Base-by-base conservation (phyloP, 2,797 vertebrate species). In the Lagocephalus sceleratus region DNA sequence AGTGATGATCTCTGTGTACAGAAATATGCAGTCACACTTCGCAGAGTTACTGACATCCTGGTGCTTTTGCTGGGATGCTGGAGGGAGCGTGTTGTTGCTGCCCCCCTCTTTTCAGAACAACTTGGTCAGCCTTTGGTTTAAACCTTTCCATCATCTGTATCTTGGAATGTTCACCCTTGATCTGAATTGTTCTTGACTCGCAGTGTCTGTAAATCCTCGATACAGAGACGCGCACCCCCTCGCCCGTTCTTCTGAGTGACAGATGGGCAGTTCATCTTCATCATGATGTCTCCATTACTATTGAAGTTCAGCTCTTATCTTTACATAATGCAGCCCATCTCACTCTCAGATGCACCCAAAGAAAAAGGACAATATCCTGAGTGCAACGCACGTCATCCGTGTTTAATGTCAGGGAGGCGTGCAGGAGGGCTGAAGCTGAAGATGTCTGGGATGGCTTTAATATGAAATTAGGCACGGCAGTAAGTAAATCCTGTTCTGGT, bases 271-370 rank as follows among this genome's bases (percentile, higher is more conserved):
- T 76, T 76, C 72, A 53, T 76, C 75, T 75, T 71, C 67, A 66
- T 80, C 60, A 21, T 20, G 58, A 44, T 44, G 32, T 57, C 41
- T 47, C 1, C 69, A 68, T 76, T 73, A 66, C 45, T 78, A 60
- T 76, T 59, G 79, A 73, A 66, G n/a, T 45, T 40, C 53, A 6
- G 47, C 68, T 71, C 54, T 57, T 69, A 64, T 59, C 48, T 57
- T 72, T 78, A 66, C 61, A 78, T 85, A 78, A 85, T 81, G 66
- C 65, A 71, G 62, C 51, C 47, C 21, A 16, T 60, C 74, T 67
- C 66, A 38, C 51, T 81, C 76, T 60, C 21, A 8, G 54, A 78
- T 59, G 69, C 68, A 70, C 62, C 68, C 62, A 46, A 54, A 75
- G 45, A 60, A 72, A 63, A 53, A 69, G 70, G 56, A 73, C 66